A percentile compares a stretch with the other conserved stretches of the same genome.
Conservation (phyloP, 2,797 vertebrate species). For the Tinamus major region DNA sequence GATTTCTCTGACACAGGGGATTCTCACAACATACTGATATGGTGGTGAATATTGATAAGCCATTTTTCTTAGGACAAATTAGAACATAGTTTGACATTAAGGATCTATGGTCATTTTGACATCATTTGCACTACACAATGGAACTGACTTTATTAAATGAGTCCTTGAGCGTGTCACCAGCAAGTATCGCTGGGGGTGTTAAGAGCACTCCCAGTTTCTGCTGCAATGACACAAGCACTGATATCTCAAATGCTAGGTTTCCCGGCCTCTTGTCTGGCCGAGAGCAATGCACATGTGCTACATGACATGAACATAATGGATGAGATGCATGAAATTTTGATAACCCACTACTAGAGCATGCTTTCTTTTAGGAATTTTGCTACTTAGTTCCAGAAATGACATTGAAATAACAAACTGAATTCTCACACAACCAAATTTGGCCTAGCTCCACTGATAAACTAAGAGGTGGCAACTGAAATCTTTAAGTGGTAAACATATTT, state of each 20-base stretch:
- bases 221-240: rapidly evolving
- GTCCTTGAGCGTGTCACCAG: not conserved
- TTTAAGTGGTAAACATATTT: not conserved
- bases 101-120: not conserved
- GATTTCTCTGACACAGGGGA: not conserved
- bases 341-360: not conserved
- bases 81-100: not conserved
- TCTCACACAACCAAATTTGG: not conserved
- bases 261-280: not conserved
- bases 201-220: not conserved
- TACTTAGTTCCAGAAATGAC: not conserved
- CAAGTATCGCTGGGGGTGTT: not conserved
- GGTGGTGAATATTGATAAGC: not conserved
- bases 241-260: not conserved
- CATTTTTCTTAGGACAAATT: not conserved
- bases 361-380: not conserved
- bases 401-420: not conserved
- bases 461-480: not conserved
- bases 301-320: not conserved
- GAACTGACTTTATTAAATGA: not conserved
- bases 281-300: rapidly evolving
- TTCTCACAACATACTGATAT: not conserved
- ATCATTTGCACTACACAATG: rapidly evolving
- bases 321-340: not conserved
- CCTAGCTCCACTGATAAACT: not conserved